Base-by-base conservation (phyloP, 2,888 invertebrate genomes). In the Eledona agricola region DNA sequence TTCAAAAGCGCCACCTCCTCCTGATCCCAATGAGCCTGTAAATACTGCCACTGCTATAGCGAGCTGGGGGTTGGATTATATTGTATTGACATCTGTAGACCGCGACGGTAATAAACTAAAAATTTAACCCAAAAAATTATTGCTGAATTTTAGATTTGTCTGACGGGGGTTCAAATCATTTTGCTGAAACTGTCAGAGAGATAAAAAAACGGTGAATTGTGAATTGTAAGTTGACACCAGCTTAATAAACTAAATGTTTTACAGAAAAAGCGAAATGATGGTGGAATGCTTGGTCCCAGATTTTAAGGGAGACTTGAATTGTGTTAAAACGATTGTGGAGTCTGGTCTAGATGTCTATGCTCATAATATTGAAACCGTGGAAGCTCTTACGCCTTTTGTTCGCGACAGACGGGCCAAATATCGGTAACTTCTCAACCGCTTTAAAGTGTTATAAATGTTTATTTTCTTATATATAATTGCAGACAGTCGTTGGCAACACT, bases 211-310 rank as follows among this genome's bases (percentile, higher is more conserved):
- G 85, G 88, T 89, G n/a, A n/a, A n/a, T n/a, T n/a, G n/a, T n/a
- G n/a, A n/a, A n/a, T n/a, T n/a, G n/a, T n/a, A 75, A 78, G 80
- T 77, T 31, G 13, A 42, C 29, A 45, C 9, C 4, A 3, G 10
- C n/a, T 23, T 12, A 23, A 22, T 25, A 20, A 19, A 23, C 17
- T n/a, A 31, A 25, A 19, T 50, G 23, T 40, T 28, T 75, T 75
- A 1, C 65, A 86, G 87, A 65, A 95, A 91, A 71, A 83, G 86
- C 4, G 84, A 86, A 53, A 91, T 99, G 62, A 78, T 97, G 56
- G 96, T 99, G 0, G 99, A 99, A 78, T 97, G 97, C 67, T 79
- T 99, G 20, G 95, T 96, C 5, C 98, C 98, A 0, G 99, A 99
- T 77, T 99, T 99, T 76, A 81, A 90, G 29, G 98, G 96, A 0